A percentile compares a stretch with the other conserved stretches of the same genome.
These are phyloP conservation scores for Pterostichus niger DNA, from an alignment of 2,888 invertebrate species.

Conservation along the genomic window DNA sequence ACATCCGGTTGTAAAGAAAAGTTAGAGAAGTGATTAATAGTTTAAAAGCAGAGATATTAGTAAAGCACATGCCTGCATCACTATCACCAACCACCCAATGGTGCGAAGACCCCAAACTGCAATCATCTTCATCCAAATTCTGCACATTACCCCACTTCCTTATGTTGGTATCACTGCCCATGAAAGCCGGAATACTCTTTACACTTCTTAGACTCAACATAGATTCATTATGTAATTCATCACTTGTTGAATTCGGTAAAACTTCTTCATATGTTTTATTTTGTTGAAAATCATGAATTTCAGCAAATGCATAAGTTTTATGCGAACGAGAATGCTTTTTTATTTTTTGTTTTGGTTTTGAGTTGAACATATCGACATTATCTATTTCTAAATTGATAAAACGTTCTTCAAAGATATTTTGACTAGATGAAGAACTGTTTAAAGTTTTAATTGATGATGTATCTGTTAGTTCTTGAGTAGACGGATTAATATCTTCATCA, in stretches of 20 bases:
- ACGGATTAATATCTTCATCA: slow-evolving; percentile 1
- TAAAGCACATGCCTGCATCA: slow-evolving; percentile 75
- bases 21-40: slow-evolving; percentile 63
- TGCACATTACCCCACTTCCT: slow-evolving; percentile 75
- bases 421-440: slow-evolving; percentile 60
- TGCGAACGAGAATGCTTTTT: slow-evolving; percentile 30
- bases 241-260: slow-evolving; percentile 68
- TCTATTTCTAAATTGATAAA: slow-evolving; percentile 69
- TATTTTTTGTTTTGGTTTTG: slow-evolving; percentile 21
- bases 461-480: slow-evolving; percentile 16
- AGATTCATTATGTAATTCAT: slow-evolving; percentile 43
- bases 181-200: slow-evolving; percentile 72
- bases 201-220: slow-evolving; percentile 72
- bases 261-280: slow-evolving; percentile 62
- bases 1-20: neutral
- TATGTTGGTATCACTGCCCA: slow-evolving; percentile 69
- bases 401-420: slow-evolving; percentile 58
- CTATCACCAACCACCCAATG: slow-evolving; percentile 75
- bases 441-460: slow-evolving; percentile 66
- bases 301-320: slow-evolving; percentile 60
- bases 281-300: slow-evolving; percentile 69
- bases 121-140: slow-evolving; percentile 71
- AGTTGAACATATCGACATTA: slow-evolving; percentile 69
- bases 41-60: slow-evolving; percentile 68
- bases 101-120: slow-evolving; percentile 67